Evolutionary conservation across 2,888 invertebrate genomes (phyloP).

Genomic region (Abrostola tripartita): DNA sequence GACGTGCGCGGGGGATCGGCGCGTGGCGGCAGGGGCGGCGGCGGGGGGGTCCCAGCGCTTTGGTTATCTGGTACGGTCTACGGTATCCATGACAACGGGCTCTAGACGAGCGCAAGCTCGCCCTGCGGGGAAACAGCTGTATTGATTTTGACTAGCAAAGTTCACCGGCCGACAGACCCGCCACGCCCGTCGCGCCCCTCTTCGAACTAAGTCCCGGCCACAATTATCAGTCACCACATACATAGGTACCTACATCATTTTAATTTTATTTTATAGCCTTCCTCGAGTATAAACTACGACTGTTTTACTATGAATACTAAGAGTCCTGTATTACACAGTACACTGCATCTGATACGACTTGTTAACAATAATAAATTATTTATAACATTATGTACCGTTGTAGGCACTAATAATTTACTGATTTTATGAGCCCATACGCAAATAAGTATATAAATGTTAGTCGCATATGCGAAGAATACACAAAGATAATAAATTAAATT

Average conservation of each 20-base stretch:
- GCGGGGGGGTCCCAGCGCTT: conserved; percentile 56
- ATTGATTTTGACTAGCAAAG: conserved; percentile 87
- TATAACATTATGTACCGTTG: conserved; percentile 12
- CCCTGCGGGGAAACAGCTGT: conserved; percentile 87
- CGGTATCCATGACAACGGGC: conserved; percentile 83
- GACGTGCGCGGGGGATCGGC: conserved; percentile 35
- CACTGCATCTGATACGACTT: neutral
- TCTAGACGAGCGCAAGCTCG: conserved; percentile 74
- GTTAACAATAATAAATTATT: conserved; percentile 20
- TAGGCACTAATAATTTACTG: conserved; percentile 24
- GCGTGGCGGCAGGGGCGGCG: conserved; percentile 34
- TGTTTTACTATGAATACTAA: conserved; percentile 9
- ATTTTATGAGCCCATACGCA: conserved; percentile 32
- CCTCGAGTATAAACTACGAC: conserved; percentile 4
- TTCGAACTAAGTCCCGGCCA: conserved; percentile 56
- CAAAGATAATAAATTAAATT: conserved; percentile 10
- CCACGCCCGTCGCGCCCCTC: conserved; percentile 67
- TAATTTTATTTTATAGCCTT: neutral
- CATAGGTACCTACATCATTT: conserved; percentile 8
- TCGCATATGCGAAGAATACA: conserved; percentile 11
- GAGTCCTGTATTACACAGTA: neutral
- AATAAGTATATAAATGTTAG: conserved; percentile 9
- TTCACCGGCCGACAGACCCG: conserved; percentile 79
- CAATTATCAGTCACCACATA: conserved; percentile 36
- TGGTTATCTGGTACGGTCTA: conserved; percentile 75